Evolutionary conservation across 2,113 vertebrate genomes (phyloP).

Genomic region (Cisticola juncidis): DNA sequence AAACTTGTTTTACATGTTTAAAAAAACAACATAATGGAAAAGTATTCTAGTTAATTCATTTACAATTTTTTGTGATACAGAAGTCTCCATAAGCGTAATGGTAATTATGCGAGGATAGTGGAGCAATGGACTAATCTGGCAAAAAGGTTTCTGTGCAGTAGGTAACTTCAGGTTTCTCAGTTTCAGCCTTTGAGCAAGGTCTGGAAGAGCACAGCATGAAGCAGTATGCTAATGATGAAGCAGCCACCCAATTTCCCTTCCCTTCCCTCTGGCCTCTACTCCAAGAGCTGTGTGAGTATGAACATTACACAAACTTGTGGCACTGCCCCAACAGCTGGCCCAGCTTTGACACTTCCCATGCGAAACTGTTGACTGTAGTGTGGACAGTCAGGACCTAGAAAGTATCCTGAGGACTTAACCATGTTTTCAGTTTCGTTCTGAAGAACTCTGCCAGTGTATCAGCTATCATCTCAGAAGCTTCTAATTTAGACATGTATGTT

Average conservation of each 20-base stretch:
- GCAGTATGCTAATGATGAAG: not conserved
- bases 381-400: not conserved
- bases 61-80: not conserved
- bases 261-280: not conserved
- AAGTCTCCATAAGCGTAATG: not conserved
- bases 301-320: not conserved
- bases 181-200: not conserved
- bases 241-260: not conserved
- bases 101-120: not conserved
- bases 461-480: not conserved
- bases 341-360: not conserved
- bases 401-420: not conserved
- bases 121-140: not conserved
- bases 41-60: not conserved
- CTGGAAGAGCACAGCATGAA: not conserved
- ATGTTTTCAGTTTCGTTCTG: not conserved
- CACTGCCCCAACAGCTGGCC: not conserved
- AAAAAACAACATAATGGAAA: not conserved
- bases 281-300: not conserved
- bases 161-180: not conserved
- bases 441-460: not conserved
- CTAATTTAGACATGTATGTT: not conserved
- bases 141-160: not conserved
- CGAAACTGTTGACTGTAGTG: not conserved
- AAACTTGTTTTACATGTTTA: not conserved